Base-by-base conservation (phyloP, 2,797 vertebrate species). In the Peromyscus melanophrys region DNA sequence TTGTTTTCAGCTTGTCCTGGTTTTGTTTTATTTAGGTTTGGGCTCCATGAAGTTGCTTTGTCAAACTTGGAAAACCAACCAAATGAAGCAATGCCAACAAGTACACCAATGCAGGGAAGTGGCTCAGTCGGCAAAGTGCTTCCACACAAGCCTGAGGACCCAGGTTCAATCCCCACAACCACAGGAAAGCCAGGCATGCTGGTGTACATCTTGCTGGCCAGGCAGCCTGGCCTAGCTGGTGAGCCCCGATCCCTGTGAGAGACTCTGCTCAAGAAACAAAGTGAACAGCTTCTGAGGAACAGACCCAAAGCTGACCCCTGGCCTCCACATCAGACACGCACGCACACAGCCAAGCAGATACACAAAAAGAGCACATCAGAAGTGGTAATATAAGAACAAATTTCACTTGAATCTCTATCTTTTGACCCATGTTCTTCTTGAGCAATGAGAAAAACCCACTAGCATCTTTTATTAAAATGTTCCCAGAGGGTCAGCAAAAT, bases 21-120 rank as follows among this genome's bases (percentile, higher is more conserved):
- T 55, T 86, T 86, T n/a, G 46, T 55, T 92, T 93, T 85, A 57
- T 67, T 94, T 97, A 97, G 80, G 87, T 46, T 90, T 95, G 69
- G 94, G 94, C 34, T 92, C 69, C 87, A 46, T 29, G 17, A 97
- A 71, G 73, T 83, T 75, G 92, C 81, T 96, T 94, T 81, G 21
- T 92, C 95, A 61, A 94, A 95, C 71, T 40, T 40, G 34, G 89
- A 98, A 96, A 97, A 57, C 93, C 23, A 96, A 63, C 1, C 95
- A 76, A 63, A 92, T 57, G 59, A 96, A 96, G 63, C 52, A 97
- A 89, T 55, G 85, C 0, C 90, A 92, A 92, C 65, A 84, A 94
- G 31, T 40, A 91, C 6, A 46, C 43, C 49, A 63, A 17, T 11
- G 67, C 90, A 17, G 17, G 71, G 52, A 40, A 46, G 67, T 46